These are phyloP conservation scores for Aporophyla nigra DNA, from an alignment of 2,888 invertebrate species.

Conservation along the genomic window DNA sequence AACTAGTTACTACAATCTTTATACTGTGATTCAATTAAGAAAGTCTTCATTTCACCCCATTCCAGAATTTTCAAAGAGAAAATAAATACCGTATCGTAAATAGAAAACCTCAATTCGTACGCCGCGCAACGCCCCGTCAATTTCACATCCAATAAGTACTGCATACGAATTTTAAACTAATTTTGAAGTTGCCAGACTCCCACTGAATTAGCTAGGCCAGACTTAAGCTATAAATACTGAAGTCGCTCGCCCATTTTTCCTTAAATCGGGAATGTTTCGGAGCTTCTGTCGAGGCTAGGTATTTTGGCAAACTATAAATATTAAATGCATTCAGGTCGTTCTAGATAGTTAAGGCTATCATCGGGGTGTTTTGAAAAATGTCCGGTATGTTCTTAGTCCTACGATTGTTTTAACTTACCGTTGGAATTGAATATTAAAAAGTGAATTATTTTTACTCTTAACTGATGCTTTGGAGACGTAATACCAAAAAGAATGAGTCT, in stretches of 20 bases:
- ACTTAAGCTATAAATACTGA: conserved; percentile 51
- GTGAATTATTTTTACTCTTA: background rate
- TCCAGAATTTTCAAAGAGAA: background rate
- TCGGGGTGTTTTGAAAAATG: background rate
- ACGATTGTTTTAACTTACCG: background rate
- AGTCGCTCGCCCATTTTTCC: conserved; percentile 45
- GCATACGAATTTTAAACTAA: conserved; percentile 53
- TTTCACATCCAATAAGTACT: conserved; percentile 52
- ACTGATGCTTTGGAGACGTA: background rate
- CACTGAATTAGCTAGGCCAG: conserved; percentile 32
- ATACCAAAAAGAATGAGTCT: background rate
- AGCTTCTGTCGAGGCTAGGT: conserved; percentile 24
- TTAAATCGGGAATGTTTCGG: conserved; percentile 22
- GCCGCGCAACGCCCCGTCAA: conserved; percentile 30
- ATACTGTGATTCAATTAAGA: too few species aligned
- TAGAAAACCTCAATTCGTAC: background rate
- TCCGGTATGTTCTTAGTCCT: background rate
- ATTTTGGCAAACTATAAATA: conserved; percentile 40
- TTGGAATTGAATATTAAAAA: background rate
- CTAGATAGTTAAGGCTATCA: conserved; percentile 11
- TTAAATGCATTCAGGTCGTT: conserved; percentile 29
- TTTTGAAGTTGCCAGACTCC: conserved; percentile 46
- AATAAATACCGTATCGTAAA: conserved; percentile 3
- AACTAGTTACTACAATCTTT: too few species aligned
- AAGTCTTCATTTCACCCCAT: background rate